A percentile compares a stretch with the other conserved stretches of the same genome.
These are phyloP conservation scores for Hyperoplus lanceolatus DNA, from an alignment of 2,797 vertebrate genomes.

Conservation along the genomic window DNA sequence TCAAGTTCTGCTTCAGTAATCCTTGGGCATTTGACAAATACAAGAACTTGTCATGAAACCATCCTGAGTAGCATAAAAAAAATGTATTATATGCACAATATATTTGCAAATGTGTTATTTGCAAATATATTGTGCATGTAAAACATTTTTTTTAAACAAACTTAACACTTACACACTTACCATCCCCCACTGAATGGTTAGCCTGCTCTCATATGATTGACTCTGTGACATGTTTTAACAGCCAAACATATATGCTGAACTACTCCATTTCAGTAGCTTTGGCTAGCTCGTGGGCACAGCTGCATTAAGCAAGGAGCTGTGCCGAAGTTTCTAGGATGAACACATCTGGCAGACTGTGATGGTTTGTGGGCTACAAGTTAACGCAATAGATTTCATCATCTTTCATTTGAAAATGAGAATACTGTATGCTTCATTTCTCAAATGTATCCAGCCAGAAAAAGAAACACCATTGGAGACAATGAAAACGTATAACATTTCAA, in stretches of 20 bases:
- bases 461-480: constrained; percentile 20
- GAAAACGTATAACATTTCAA: constrained; percentile 32
- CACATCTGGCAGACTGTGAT: constrained; percentile 21
- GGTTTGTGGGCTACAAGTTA: neutral
- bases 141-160: neutral
- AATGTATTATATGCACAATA: no score
- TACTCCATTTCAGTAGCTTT: neutral
- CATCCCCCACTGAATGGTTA: neutral
- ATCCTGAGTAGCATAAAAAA: no score
- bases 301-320: constrained; percentile 4
- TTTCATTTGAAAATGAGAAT: constrained; percentile 5
- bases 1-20: no score
- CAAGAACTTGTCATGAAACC: no score
- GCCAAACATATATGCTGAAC: constrained; percentile 9
- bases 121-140: neutral
- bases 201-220: neutral
- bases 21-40: no score
- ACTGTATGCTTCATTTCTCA: neutral
- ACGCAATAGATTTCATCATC: neutral
- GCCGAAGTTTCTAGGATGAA: neutral
- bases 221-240: constrained; percentile 15
- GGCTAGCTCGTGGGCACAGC: constrained; percentile 9
- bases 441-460: neutral
- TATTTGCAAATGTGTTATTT: no score
- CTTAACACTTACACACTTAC: neutral